Conservation (phyloP, 2,113 vertebrate species). For the Maccullochella peelii region DNA sequence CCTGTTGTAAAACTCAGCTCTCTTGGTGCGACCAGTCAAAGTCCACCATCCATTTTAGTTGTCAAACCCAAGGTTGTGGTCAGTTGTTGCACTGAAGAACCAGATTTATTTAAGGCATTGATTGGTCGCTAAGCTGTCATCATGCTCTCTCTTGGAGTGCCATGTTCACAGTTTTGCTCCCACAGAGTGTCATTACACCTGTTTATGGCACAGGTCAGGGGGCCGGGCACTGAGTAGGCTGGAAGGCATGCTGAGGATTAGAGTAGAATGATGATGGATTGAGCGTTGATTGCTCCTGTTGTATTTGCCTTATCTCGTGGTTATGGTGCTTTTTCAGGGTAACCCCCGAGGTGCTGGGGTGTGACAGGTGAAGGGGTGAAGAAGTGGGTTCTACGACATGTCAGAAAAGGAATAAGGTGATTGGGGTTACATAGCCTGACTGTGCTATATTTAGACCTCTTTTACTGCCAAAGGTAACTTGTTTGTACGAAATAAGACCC, state of each 20-base stretch:
- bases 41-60: constrained; percentile 17
- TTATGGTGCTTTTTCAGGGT: constrained; percentile 27
- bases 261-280: constrained; percentile 40
- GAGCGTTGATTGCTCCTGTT: constrained; percentile 30
- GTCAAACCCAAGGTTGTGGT: constrained; percentile 40
- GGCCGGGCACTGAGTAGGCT: constrained; percentile 38
- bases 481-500: neutral
- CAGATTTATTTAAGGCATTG: constrained; percentile 36
- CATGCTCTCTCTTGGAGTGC: constrained; percentile 37
- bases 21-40: neutral
- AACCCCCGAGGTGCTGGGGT: neutral
- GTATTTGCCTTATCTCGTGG: constrained; percentile 19
- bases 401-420: constrained; percentile 8
- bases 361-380: constrained; percentile 63
- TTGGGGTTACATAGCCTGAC: constrained; percentile 2
- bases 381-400: constrained; percentile 19
- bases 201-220: constrained; percentile 72
- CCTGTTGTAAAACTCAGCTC: constrained; percentile 10
- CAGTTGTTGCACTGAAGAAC: constrained; percentile 3
- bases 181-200: constrained; percentile 43
- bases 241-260: constrained; percentile 36
- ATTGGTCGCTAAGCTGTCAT: constrained; percentile 63
- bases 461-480: constrained; percentile 16
- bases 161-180: constrained; percentile 60
- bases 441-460: constrained; percentile 12